These are phyloP conservation scores for Galemys pyrenaicus DNA, from an alignment of 2,113 vertebrate genomes.

Conservation along the genomic window DNA sequence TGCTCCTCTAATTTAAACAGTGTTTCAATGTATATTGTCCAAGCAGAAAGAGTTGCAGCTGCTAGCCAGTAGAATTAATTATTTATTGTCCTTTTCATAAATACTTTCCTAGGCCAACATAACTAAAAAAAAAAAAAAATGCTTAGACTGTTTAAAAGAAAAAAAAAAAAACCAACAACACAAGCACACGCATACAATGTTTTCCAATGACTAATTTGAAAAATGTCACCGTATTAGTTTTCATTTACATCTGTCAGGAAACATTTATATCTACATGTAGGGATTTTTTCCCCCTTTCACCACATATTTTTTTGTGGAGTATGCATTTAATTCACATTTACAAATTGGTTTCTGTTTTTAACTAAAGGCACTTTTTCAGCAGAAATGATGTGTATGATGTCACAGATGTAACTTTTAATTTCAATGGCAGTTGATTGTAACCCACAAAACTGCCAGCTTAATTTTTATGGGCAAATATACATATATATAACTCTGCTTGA, in stretches of 20 bases:
- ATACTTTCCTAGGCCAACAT: constrained; percentile 73
- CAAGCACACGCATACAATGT: constrained; percentile 15
- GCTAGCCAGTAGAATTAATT: constrained; percentile 83
- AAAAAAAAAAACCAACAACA: not conserved
- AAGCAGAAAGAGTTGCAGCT: constrained; percentile 82
- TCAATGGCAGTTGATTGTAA: no score
- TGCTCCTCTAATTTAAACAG: constrained; percentile 87
- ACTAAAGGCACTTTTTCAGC: constrained; percentile 79
- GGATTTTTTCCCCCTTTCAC: constrained; percentile 69
- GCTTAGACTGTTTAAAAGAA: constrained; percentile 69
- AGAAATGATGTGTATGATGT: constrained; percentile 81
- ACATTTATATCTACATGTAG: constrained; percentile 81
- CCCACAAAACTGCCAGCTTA: no score
- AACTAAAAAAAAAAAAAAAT: constrained; percentile 73
- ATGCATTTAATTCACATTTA: constrained; percentile 84
- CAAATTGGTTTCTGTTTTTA: constrained; percentile 86
- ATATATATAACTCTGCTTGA: no score
- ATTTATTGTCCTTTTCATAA: constrained; percentile 87
- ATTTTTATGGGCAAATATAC: no score
- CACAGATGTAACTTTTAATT: constrained; percentile 54
- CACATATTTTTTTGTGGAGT: constrained; percentile 79
- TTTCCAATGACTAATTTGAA: constrained; percentile 81
- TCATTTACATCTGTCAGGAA: constrained; percentile 84
- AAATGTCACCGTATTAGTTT: constrained; percentile 82
- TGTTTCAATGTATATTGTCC: constrained; percentile 82